Base-by-base conservation (phyloP, 1,140 invertebrate genomes). In the Dendroctonus ponderosae region DNA sequence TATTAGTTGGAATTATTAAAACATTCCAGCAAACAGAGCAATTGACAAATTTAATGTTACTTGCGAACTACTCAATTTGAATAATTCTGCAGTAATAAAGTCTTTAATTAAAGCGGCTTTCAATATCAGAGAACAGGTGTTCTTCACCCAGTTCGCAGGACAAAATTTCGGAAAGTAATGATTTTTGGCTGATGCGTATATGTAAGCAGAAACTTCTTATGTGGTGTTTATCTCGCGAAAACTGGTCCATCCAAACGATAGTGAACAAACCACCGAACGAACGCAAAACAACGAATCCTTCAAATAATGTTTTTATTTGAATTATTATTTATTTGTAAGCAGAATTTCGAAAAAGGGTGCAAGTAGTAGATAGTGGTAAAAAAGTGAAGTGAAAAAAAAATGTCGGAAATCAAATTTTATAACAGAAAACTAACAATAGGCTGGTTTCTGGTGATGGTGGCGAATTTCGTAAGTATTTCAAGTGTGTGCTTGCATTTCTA, bases 391-490 rank as follows among this genome's bases (percentile, higher is more conserved):
- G 39, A 54, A 2, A 1, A 8, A n/a, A 48, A 60, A 15, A 65
- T 65, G 62, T 9, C 52, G 3, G 62, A 65, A 50, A 57, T 39
- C 37, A 67, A 62, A 12, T 56, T 57, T 48, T 68, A 63, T 53
- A 68, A 51, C 42, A 62, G 14, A 15, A 68, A 63, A 43, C 15
- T 62, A 8, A 62, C 59, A 0, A 9, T 63, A 5, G 48, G 48
- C 11, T 59, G 51, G 61, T 58, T 68, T 15, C 7, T 62, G 6
- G 54, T 62, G 26, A 62, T 63, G 66, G 8, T 68, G 14, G 48
- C 53, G 14, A 63, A 63, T 56, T 62, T 62, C n/a, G 53, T 63
- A 49, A 64, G 61, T 52, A 48, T 52, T 15, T 46, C 37, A 12
- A 54, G 15, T 15, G 7, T 4, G 26, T 26, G 5, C 8, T n/a